Conservation (phyloP, 1,140 invertebrate species). For the Drosophila eugracilis region DNA sequence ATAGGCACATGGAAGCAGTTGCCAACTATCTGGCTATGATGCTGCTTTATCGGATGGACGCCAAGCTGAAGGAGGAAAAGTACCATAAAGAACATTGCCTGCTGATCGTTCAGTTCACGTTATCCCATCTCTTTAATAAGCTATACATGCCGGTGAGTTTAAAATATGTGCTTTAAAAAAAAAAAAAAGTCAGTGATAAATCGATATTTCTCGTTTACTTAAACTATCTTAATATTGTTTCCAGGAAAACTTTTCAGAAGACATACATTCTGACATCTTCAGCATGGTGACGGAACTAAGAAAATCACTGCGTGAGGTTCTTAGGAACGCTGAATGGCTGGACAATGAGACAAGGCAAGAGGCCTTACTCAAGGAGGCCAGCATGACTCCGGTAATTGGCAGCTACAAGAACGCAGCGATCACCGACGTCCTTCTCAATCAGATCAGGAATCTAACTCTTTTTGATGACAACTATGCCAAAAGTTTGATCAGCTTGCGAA, state of each 20-base stretch:
- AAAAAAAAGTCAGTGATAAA: too few species aligned
- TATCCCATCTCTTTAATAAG: conserved; percentile 54
- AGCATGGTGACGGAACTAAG: conserved; percentile 85
- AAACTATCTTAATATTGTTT: background rate
- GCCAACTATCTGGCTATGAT: conserved; percentile 76
- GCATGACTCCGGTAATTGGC: conserved; percentile 86
- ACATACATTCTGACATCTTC: conserved; percentile 42
- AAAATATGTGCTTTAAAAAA: background rate
- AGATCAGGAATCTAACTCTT: conserved; percentile 51
- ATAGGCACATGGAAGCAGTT: conserved; percentile 46
- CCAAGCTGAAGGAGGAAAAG: conserved; percentile 42
- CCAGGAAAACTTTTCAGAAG: conserved; percentile 63
- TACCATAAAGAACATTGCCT: conserved; percentile 83
- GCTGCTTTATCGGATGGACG: conserved; percentile 66
- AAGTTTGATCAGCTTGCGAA: conserved; percentile 52
- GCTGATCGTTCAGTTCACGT: conserved; percentile 29
- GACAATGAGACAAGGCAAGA: conserved; percentile 87
- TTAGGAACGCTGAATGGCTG: conserved; percentile 90
- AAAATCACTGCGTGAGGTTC: conserved; percentile 86
- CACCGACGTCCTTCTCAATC: conserved; percentile 36
- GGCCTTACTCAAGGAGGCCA: conserved; percentile 86
- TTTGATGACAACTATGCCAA: conserved; percentile 36
- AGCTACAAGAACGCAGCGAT: conserved; percentile 86
- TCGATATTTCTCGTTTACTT: too few species aligned
- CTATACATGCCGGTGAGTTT: conserved; percentile 54